phyloP scores from a whole-genome alignment of 2,113 vertebrate species.

The Psilopsiagon aurifrons region DNA sequence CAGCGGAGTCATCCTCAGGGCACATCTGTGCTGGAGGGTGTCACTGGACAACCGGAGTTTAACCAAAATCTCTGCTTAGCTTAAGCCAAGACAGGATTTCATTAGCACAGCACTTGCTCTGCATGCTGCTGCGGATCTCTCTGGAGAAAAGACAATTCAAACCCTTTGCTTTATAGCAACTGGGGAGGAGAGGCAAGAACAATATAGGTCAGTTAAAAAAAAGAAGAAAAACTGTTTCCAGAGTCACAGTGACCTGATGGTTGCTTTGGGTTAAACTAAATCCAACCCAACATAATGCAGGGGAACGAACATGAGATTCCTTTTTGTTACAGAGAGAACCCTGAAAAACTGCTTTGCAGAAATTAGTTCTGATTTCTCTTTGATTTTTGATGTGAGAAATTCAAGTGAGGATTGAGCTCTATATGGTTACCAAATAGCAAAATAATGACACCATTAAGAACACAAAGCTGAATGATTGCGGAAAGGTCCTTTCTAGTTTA shows the following conservation, averaged over 20 bases:
- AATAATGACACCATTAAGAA: background rate
- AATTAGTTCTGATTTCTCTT: background rate
- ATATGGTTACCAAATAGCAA: background rate
- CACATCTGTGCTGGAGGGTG: background rate
- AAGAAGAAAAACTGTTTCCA: conserved; percentile 42
- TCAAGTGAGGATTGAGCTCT: background rate
- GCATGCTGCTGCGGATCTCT: background rate
- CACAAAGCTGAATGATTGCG: background rate
- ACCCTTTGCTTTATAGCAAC: background rate
- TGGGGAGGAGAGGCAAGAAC: background rate
- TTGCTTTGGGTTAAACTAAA: conserved; percentile 50
- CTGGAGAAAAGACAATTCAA: conserved; percentile 21
- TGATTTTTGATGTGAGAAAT: background rate
- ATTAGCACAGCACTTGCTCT: conserved; percentile 6
- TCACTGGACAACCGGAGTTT: background rate
- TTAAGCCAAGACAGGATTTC: conserved; percentile 19
- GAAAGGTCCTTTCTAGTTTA: conserved; percentile 9
- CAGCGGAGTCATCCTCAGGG: background rate
- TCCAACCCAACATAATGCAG: background rate
- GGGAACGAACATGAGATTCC: background rate
- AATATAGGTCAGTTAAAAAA: conserved; percentile 11
- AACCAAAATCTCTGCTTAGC: conserved; percentile 20
- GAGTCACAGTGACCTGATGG: conserved; percentile 19
- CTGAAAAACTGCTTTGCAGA: background rate
- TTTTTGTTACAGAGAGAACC: background rate